phyloP scores from a whole-genome alignment of 1,140 invertebrate species.

The Ips nitidus region DNA sequence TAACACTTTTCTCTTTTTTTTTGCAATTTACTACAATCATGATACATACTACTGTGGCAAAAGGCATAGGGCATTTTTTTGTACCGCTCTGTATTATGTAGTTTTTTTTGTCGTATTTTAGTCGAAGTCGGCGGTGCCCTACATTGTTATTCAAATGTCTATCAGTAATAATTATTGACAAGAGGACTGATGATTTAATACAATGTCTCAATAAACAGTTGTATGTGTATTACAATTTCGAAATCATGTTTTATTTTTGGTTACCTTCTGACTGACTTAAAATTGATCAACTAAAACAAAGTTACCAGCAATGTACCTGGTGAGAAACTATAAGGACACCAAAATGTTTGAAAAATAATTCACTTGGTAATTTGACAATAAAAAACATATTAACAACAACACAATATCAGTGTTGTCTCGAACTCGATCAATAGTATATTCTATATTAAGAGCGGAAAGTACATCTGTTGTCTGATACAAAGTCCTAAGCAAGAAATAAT shows the following conservation, averaged over 20 bases:
- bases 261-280: no score
- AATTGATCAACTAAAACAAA: no score
- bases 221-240: constrained; percentile 63
- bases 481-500: no score
- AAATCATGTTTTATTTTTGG: not conserved
- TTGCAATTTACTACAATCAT: constrained; percentile 43
- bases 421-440: no score
- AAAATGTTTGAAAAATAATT: no score
- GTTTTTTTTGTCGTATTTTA: constrained; percentile 33
- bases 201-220: constrained; percentile 68
- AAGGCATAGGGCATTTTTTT: constrained; percentile 9
- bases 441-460: no score
- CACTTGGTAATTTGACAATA: no score
- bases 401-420: no score
- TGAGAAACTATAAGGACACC: no score
- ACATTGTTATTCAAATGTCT: constrained; percentile 42
- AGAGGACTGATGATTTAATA: constrained; percentile 56
- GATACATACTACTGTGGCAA: constrained; percentile 39
- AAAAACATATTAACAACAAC: no score
- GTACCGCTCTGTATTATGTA: constrained; percentile 29
- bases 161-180: constrained; percentile 56
- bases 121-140: constrained; percentile 33
- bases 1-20: constrained; percentile 39
- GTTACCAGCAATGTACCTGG: no score
- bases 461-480: no score